These are phyloP conservation scores for Epirrhoe tristata DNA, from an alignment of 2,888 invertebrate species.

Conservation along the genomic window DNA sequence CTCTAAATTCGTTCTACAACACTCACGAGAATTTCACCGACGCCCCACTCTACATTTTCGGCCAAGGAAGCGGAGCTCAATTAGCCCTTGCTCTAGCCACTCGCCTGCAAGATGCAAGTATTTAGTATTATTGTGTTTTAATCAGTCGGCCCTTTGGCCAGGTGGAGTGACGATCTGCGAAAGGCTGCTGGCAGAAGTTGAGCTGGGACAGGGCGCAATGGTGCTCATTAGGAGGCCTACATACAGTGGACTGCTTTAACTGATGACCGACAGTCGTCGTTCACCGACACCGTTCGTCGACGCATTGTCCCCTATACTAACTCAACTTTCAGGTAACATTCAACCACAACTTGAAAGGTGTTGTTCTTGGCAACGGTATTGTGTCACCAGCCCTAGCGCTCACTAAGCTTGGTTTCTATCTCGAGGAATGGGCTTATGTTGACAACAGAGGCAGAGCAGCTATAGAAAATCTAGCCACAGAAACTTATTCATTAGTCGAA, in stretches of 20 bases:
- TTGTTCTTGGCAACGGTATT: constrained; percentile 94
- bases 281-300: too few species aligned
- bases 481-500: constrained; percentile 80
- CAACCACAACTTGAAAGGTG: constrained; percentile 88
- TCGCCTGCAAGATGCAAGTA: constrained; percentile 69
- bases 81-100: constrained; percentile 91
- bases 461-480: constrained; percentile 83
- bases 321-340: constrained; percentile 79
- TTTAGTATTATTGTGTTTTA: too few species aligned
- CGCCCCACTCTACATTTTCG: constrained; percentile 92
- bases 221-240: too few species aligned
- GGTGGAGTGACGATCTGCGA: too few species aligned
- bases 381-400: constrained; percentile 87
- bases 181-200: too few species aligned
- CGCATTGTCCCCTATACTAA: too few species aligned
- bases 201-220: too few species aligned
- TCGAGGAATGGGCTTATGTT: constrained; percentile 86
- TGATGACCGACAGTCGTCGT: too few species aligned
- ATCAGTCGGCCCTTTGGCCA: too few species aligned
- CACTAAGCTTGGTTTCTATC: constrained; percentile 73
- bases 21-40: constrained; percentile 86
- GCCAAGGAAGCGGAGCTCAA: constrained; percentile 96
- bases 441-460: constrained; percentile 86
- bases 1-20: constrained; percentile 88
- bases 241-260: too few species aligned